phyloP scores from a whole-genome alignment of 2,888 invertebrate species.

The Myathropa florea region DNA sequence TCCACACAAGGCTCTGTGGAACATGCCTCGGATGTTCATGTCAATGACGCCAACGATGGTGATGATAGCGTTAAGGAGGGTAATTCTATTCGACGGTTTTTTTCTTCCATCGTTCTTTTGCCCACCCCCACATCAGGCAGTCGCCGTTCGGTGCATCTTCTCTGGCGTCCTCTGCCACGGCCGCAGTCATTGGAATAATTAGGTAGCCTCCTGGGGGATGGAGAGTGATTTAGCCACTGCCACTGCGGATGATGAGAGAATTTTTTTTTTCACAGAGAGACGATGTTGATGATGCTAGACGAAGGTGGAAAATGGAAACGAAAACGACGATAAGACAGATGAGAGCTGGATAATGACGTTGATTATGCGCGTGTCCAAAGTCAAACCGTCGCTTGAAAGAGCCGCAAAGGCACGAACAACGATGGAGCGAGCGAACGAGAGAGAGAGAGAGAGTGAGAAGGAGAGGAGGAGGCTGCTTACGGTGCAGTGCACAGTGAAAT shows the following conservation, averaged over 20 bases:
- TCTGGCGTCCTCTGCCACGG: neutral
- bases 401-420: neutral
- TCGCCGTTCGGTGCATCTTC: neutral
- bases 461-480: constrained; percentile 22
- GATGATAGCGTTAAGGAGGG: constrained; percentile 34
- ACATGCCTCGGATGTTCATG: constrained; percentile 53
- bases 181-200: neutral
- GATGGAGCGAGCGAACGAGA: neutral
- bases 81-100: constrained; percentile 37
- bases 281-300: constrained; percentile 6
- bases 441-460: neutral
- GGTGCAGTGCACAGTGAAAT: constrained; percentile 52
- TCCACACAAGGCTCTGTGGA: constrained; percentile 38
- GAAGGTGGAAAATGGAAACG: constrained; percentile 13
- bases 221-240: constrained; percentile 10
- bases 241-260: constrained; percentile 21
- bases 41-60: constrained; percentile 51
- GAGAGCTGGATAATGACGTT: constrained; percentile 39
- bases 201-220: neutral
- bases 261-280: neutral
- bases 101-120: neutral
- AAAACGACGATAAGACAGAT: constrained; percentile 3
- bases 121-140: neutral
- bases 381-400: constrained; percentile 27
- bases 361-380: constrained; percentile 64